These are phyloP conservation scores for Aphelinus atriplicis DNA, from an alignment of 1,140 invertebrate species.

Conservation along the genomic window DNA sequence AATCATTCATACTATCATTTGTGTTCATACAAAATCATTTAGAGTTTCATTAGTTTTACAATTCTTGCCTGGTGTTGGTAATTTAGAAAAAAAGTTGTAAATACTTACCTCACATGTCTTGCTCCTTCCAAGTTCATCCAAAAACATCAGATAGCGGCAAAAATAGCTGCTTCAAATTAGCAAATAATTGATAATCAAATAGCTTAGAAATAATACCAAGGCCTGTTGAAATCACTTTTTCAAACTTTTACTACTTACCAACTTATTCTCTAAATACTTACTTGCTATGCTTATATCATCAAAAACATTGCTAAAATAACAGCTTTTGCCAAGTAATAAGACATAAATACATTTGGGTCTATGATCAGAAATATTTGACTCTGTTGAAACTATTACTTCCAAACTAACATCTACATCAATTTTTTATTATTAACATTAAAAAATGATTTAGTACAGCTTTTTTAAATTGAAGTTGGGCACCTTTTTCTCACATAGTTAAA, in stretches of 20 bases:
- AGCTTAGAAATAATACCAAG: constrained; percentile 12
- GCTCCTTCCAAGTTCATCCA: constrained; percentile 19
- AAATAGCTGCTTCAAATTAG: constrained; percentile 4
- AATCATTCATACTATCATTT: background rate
- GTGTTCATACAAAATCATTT: background rate
- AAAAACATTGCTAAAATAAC: constrained; percentile 34
- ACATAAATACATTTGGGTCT: constrained; percentile 57
- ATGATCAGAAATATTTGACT: constrained; percentile 1
- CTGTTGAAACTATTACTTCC: background rate
- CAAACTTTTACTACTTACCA: background rate
- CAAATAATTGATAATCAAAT: constrained; percentile 1
- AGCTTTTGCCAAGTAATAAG: constrained; percentile 26
- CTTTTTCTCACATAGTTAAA: background rate
- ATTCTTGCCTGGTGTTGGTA: constrained; percentile 22
- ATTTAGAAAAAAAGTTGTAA: background rate
- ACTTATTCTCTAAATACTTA: no score
- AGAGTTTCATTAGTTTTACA: background rate
- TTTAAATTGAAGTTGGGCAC: background rate
- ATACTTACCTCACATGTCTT: constrained; percentile 21
- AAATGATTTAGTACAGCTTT: no score
- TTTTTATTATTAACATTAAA: constrained; percentile 9
- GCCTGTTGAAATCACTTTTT: no score
- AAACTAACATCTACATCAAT: background rate
- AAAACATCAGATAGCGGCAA: constrained; percentile 9
- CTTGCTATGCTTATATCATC: background rate